Evolutionary conservation across 2,797 vertebrate genomes (phyloP), one percentile per base, ranked within the genome.

Genomic region (Tenualosa thibaudeaui): DNA sequence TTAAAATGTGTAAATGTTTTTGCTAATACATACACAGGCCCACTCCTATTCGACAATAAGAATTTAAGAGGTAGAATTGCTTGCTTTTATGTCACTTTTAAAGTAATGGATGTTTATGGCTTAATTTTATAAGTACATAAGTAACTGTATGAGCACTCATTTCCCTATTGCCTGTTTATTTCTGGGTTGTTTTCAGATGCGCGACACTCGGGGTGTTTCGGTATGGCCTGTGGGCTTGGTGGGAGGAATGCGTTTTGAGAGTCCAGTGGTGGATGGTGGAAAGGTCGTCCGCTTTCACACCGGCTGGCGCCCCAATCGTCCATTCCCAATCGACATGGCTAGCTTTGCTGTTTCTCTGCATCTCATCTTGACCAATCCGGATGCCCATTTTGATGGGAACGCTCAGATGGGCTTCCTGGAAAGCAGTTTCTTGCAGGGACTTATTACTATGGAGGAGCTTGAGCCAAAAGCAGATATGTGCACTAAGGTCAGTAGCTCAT

Each of bases 151-250:
- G 6, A 56, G 19, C 17, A 78, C 6, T 78, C 68, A 17, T 75
- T 75, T 3, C 19, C 5, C 19, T 19, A n/a, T 62, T 62, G 22
- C 22, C 15, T 71, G 13, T 46, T 13, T 17, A 0, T 62, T 46
- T 53, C 26, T 81, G 1, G 17, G 17, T 53, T 26, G 22, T 24
- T 50, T 40, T 15, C 90, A 98, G 97, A 98, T 98, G 96, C 96
- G 97, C 62, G 93, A 92, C 89, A 98, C 97, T 15, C 93, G 93
- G 81, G 94, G 94, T 2, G 97, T 98, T 17, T 97, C 97, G 0
- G 97, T 98, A 84, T 98, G 97, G 97, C 97, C 97, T 0, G 97
- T 98, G 82, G 97, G 97, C 40, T 94, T 98, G 56, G 97, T 98
- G n/a, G 97, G 97, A 0, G 97, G 96, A 82, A 96, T 98, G 94